These are phyloP conservation scores for Drosophila mayaguana DNA, from an alignment of 2,888 invertebrate species.

Conservation along the genomic window DNA sequence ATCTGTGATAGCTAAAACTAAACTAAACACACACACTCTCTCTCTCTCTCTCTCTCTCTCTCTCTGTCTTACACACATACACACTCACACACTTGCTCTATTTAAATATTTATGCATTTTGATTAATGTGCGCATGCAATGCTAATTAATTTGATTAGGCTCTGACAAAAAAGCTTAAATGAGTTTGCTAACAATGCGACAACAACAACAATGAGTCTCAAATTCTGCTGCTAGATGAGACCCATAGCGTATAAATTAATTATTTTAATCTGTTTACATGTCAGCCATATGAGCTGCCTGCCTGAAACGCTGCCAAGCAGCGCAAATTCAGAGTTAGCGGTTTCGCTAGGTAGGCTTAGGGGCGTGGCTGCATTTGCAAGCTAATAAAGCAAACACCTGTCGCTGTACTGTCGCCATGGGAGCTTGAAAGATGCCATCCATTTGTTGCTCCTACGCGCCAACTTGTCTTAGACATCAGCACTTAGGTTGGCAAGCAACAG, in stretches of 20 bases:
- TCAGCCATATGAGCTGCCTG: conserved; percentile 38
- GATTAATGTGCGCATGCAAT: conserved; percentile 56
- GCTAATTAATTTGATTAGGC: conserved; percentile 77
- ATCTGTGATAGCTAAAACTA: background rate
- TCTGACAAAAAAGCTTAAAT: conserved; percentile 65
- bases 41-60: background rate
- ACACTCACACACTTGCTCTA: background rate
- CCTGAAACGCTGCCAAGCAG: background rate
- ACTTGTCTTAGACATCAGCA: conserved; percentile 64
- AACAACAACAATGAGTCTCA: conserved; percentile 21
- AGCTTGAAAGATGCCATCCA: conserved; percentile 21
- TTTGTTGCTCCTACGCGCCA: conserved; percentile 58
- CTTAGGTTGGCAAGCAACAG: conserved; percentile 44
- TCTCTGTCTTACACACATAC: background rate
- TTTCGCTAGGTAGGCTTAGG: background rate
- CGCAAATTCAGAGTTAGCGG: conserved; percentile 8
- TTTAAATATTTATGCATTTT: conserved; percentile 53
- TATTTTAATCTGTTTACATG: conserved; percentile 80
- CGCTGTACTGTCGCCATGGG: conserved; percentile 28
- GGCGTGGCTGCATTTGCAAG: conserved; percentile 22
- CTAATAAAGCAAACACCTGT: conserved; percentile 76
- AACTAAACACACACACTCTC: background rate
- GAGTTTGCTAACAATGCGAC: conserved; percentile 53
- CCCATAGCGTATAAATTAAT: conserved; percentile 72
- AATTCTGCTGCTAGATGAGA: conserved; percentile 43